Base-by-base conservation (phyloP, 2,113 vertebrate genomes). In the Phodopus roborovskii region DNA sequence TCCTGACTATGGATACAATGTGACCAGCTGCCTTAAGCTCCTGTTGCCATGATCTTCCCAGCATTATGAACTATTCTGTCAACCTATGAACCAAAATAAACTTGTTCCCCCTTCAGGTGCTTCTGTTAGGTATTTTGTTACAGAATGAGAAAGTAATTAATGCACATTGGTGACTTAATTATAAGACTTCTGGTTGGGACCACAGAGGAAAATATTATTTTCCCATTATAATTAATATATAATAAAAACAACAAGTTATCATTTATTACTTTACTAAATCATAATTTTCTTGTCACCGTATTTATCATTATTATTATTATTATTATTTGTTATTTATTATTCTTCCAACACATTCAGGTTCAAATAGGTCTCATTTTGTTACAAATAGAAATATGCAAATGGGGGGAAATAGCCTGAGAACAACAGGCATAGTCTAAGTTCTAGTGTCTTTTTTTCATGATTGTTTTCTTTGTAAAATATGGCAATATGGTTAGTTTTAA, bases 211-310 rank as follows among this genome's bases (percentile, higher is more conserved):
- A 50, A 62, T 66, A 74, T 48, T 77, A 68, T 75, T 7, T 74
- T 96, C 53, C 58, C 70, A 73, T 39, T 56, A 66, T 17, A 92
- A 89, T 39, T 33, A 84, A 92, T 3, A 90, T 12, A 78, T 87
- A 26, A 88, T n/a, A n/a, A n/a, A n/a, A 70, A 84, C 42, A 88
- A n/a, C 39, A 86, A 82, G 78, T 92, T 91, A 90, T 17, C 66
- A 68, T 58, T 70, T n/a, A 70, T 70, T 70, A 71, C n/a, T 71
- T 71, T 71, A n/a, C 20, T 71, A 71, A 71, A 20, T 64, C 36
- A 71, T n/a, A n/a, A 71, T 71, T 71, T 71, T 71, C n/a, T n/a
- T 71, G n/a, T 71, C 17, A 33, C 6, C 0, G 1, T n/a, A 71
- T n/a, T 19, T 71, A 71, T 71, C 70, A 71, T 71, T 71, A 71